Percentiles rank a stretch among this genome's conserved stretches.
Evolutionary conservation across 64 coral and sea anemone species (phyloP).

Genomic region (Cladopsammia gracilis): DNA sequence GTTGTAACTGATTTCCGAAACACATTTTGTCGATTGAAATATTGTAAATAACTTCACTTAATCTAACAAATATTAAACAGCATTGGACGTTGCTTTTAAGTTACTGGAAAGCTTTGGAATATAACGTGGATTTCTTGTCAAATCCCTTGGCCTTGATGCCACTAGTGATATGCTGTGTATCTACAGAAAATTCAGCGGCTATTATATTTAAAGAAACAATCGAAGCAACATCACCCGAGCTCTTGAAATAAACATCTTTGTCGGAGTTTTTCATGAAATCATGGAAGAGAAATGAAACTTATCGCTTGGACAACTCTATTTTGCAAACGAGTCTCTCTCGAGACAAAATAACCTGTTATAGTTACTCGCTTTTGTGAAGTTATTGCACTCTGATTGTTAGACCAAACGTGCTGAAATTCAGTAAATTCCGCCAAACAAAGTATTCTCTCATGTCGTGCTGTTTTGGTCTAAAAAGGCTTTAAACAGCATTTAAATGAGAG

Average conservation of each 20-base stretch:
- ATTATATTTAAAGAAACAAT: background rate
- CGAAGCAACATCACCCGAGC: background rate
- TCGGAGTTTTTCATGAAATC: constrained; percentile 20
- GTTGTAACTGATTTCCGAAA: too few species aligned
- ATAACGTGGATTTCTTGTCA: too few species aligned
- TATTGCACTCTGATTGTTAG: background rate
- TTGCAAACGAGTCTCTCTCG: constrained; percentile 8
- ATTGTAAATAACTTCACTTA: too few species aligned
- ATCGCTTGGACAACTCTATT: constrained; percentile 23
- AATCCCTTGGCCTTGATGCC: too few species aligned
- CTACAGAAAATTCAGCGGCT: too few species aligned
- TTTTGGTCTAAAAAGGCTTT: background rate
- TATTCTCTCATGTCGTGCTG: background rate
- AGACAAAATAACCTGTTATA: constrained; percentile 55
- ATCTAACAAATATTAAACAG: too few species aligned
- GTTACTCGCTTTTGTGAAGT: background rate
- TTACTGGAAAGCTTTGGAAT: too few species aligned
- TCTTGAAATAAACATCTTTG: constrained; percentile 10
- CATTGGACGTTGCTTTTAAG: too few species aligned
- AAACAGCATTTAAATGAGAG: constrained; percentile 4
- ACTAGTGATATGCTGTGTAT: too few species aligned
- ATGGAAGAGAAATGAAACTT: constrained; percentile 51
- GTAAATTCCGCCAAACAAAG: constrained; percentile 15
- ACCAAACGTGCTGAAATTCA: background rate
- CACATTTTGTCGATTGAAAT: too few species aligned